A percentile compares a stretch with the other conserved stretches of the same genome.
These are phyloP conservation scores for Alviniconcha strummeri DNA, from an alignment of 2,888 invertebrate species.

Conservation along the genomic window DNA sequence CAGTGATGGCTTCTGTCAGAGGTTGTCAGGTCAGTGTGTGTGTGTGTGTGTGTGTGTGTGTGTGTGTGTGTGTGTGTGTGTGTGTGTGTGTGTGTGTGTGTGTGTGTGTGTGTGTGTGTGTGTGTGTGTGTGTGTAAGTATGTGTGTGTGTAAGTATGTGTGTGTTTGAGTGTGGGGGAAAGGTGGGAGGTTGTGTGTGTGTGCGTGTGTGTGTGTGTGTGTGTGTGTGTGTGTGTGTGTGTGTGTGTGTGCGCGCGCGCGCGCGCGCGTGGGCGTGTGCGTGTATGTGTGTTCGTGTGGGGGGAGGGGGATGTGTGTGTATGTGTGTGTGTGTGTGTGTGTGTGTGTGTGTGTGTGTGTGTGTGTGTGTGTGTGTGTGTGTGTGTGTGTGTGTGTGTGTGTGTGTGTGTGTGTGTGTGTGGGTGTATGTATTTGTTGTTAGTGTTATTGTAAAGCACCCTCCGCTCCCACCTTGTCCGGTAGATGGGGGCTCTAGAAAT, in stretches of 20 bases:
- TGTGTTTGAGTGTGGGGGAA: neutral
- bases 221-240: neutral
- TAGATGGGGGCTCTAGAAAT: too few relatives aligned
- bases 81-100: neutral
- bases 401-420: too few relatives aligned
- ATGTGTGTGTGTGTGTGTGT: slow-evolving; percentile 7
- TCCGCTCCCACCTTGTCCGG: too few relatives aligned
- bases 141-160: neutral
- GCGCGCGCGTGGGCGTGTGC: neutral
- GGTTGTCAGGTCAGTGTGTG: neutral
- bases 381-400: too few relatives aligned
- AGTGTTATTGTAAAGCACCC: too few relatives aligned
- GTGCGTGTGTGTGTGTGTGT: neutral
- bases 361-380: neutral
- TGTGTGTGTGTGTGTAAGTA: neutral
- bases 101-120: slow-evolving; percentile 8
- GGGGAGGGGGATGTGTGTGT: neutral
- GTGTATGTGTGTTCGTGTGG: neutral
- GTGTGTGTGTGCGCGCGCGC: neutral
- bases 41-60: neutral
- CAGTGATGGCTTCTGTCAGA: too few relatives aligned
- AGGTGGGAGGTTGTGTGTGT: neutral
- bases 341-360: neutral
- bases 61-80: neutral
- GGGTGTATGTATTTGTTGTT: too few relatives aligned